Conservation (phyloP, 2,888 invertebrate genomes). For the Chrysolina haemoptera region DNA sequence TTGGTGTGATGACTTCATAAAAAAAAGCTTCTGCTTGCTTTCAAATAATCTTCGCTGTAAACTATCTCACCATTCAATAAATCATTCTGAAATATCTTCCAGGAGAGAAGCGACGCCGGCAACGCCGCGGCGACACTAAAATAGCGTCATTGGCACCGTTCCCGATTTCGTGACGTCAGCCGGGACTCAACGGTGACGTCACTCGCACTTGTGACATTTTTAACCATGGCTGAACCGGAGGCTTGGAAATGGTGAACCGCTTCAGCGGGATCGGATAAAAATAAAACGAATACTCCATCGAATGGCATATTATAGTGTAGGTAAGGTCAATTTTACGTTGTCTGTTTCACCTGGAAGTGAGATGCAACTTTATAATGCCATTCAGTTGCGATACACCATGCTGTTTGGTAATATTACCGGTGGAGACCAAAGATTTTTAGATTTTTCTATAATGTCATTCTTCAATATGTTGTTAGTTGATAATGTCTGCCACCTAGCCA, state of each 20-base stretch:
- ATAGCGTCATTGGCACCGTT: constrained; percentile 42
- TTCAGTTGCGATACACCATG: no score
- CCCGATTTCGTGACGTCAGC: constrained; percentile 45
- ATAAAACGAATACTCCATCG: not conserved
- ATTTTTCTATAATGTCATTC: no score
- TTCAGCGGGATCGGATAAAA: constrained; percentile 1
- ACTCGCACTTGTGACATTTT: constrained; percentile 36
- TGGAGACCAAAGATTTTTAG: no score
- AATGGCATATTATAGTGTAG: not conserved
- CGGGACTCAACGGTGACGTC: constrained; percentile 40
- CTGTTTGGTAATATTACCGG: no score
- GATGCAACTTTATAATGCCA: no score
- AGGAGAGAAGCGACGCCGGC: not conserved
- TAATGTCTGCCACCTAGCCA: no score
- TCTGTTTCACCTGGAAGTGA: not conserved
- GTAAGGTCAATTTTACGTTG: constrained; percentile 29
- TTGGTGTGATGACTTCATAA: no score
- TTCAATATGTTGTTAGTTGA: no score
- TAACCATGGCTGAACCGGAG: constrained; percentile 11
- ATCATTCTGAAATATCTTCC: not conserved
- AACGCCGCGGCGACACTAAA: constrained; percentile 29
- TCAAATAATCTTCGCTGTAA: not conserved
- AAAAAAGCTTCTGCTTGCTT: no score
- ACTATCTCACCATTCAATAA: not conserved
- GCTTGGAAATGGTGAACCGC: constrained; percentile 1